A percentile compares a stretch with the other conserved stretches of the same genome.
phyloP scores from a whole-genome alignment of 2,113 vertebrate species.

The Chascanopsetta lugubris region DNA sequence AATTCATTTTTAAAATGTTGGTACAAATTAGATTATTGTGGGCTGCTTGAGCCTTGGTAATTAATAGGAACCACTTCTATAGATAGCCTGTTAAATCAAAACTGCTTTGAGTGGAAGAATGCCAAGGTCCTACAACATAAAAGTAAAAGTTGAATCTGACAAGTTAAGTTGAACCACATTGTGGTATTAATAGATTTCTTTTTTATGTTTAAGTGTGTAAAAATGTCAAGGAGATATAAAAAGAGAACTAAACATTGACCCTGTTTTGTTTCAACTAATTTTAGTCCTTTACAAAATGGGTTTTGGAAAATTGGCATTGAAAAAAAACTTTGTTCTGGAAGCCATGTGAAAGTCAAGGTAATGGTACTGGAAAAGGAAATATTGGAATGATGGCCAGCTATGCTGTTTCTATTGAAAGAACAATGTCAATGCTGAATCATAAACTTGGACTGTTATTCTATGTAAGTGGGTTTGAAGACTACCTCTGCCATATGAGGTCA shows the following conservation, averaged over 20 bases:
- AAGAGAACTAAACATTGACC: not conserved
- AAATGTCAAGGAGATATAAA: not conserved
- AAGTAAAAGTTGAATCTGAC: not conserved
- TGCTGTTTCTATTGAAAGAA: slow-evolving; percentile 1
- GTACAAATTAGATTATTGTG: not conserved
- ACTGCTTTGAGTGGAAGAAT: not conserved
- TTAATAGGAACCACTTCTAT: not conserved
- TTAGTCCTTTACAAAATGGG: not conserved
- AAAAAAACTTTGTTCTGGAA: not conserved
- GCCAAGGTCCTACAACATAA: not conserved
- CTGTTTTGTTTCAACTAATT: not conserved
- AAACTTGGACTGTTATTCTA: not conserved
- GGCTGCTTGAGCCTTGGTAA: not conserved
- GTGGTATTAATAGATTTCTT: not conserved
- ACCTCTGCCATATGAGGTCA: not conserved
- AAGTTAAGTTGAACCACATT: not conserved
- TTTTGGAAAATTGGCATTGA: not conserved
- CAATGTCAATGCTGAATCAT: not conserved
- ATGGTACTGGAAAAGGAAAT: not conserved
- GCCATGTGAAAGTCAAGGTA: not conserved
- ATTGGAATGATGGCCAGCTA: not conserved
- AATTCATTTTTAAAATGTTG: not conserved
- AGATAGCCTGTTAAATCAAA: not conserved
- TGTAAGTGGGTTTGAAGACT: not conserved
- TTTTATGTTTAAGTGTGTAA: not conserved